phyloP scores from a whole-genome alignment of 2,888 invertebrate genomes.

The Lobophora halterata region DNA sequence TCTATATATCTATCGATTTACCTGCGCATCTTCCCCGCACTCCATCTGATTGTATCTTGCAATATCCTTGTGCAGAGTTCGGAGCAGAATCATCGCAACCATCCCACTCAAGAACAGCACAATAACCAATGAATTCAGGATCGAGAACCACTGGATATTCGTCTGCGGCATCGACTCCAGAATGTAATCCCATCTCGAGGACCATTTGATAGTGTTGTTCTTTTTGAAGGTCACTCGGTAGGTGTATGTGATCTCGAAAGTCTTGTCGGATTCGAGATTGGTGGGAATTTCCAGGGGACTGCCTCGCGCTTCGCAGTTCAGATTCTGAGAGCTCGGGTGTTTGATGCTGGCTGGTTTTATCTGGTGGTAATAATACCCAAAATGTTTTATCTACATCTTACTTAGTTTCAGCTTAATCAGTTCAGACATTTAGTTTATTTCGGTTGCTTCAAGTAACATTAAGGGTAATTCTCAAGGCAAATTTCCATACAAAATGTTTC shows the following conservation, averaged over 20 bases:
- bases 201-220: slow-evolving; percentile 96
- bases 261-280: slow-evolving; percentile 67
- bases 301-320: slow-evolving; percentile 70
- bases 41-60: slow-evolving; percentile 98
- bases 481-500: too few species aligned
- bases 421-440: too few species aligned
- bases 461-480: too few species aligned
- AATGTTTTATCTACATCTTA: too few species aligned
- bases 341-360: slow-evolving; percentile 81
- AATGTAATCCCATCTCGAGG: slow-evolving; percentile 99
- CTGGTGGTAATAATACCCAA: too few species aligned
- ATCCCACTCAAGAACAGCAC: slow-evolving; percentile 98
- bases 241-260: slow-evolving; percentile 88
- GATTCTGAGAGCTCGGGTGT: slow-evolving; percentile 65
- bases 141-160: slow-evolving; percentile 99
- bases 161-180: slow-evolving; percentile 98
- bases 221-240: slow-evolving; percentile 91
- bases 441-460: too few species aligned
- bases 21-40: slow-evolving; percentile 94
- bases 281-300: slow-evolving; percentile 87
- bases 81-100: slow-evolving; percentile 99
- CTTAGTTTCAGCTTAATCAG: too few species aligned
- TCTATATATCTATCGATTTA: too few species aligned
- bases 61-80: slow-evolving; percentile 98
- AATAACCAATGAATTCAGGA: slow-evolving; percentile 98